Evolutionary conservation across 1,140 invertebrate species (phyloP).

Genomic region (Zaprionus ornatus): DNA sequence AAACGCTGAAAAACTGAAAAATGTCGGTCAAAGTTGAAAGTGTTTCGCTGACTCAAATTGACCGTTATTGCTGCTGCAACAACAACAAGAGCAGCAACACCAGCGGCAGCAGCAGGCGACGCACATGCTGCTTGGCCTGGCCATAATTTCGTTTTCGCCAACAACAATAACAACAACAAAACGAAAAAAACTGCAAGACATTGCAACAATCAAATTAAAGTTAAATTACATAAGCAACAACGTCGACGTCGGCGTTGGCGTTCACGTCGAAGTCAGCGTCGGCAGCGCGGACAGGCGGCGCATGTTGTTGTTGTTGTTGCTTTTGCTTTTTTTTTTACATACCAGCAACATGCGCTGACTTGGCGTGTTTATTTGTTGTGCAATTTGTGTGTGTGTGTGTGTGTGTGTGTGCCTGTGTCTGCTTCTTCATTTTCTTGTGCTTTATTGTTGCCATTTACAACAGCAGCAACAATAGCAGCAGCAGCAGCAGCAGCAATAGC

Average conservation of each 20-base stretch:
- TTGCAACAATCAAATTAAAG: conserved; percentile 81
- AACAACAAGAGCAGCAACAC: conserved; percentile 12
- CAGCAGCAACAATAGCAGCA: conserved; percentile 7
- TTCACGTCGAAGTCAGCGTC: not conserved
- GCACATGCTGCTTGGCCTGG: conserved; percentile 15
- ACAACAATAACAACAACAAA: conserved; percentile 16
- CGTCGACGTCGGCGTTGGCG: conserved; percentile 16
- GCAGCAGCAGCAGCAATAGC: not conserved
- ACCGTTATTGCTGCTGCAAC: conserved; percentile 34
- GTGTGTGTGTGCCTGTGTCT: conserved; percentile 19
- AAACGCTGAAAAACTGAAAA: conserved; percentile 19
- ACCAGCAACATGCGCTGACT: conserved; percentile 50
- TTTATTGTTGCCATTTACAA: conserved; percentile 26
- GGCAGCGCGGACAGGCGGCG: conserved; percentile 11
- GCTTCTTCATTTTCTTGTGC: conserved; percentile 41
- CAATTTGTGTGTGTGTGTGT: conserved; percentile 55
- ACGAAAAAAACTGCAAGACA: conserved; percentile 70
- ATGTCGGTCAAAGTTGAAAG: conserved; percentile 76
- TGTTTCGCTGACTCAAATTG: conserved; percentile 39
- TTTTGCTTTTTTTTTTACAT: conserved; percentile 26
- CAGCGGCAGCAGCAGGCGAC: conserved; percentile 15
- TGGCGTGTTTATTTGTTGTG: conserved; percentile 70
- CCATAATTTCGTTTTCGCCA: conserved; percentile 65
- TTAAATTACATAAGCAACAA: conserved; percentile 71
- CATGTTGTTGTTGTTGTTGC: conserved; percentile 23